Percentiles rank a stretch among this genome's conserved stretches.
Evolutionary conservation across 2,113 vertebrate species (phyloP).

Genomic region (Melanocharis versteri): DNA sequence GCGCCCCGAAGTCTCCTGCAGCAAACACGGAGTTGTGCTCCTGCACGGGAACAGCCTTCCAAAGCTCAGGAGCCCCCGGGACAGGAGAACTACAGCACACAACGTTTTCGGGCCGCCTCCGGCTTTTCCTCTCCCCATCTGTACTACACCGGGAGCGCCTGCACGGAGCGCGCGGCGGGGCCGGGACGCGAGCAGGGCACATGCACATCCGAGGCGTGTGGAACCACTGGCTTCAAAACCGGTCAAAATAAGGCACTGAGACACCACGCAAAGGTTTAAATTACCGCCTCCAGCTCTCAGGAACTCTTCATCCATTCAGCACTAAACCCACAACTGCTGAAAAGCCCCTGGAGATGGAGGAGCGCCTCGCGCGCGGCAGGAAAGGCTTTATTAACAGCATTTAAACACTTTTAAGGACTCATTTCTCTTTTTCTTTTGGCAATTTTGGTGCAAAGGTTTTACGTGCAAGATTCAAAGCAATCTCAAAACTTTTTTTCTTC

Average conservation of each 20-base stretch:
- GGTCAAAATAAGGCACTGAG: constrained; percentile 74
- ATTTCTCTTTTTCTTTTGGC: constrained; percentile 75
- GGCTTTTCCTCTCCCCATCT: constrained; percentile 70
- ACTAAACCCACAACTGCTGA: constrained; percentile 73
- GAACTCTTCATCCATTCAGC: constrained; percentile 82
- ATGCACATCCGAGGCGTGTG: constrained; percentile 81
- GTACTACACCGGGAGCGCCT: constrained; percentile 65
- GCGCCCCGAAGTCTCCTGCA: constrained; percentile 70
- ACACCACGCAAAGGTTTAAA: constrained; percentile 74
- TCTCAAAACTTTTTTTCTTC: constrained; percentile 67
- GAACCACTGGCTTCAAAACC: constrained; percentile 66
- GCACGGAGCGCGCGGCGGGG: constrained; percentile 20
- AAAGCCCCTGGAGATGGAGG: constrained; percentile 77
- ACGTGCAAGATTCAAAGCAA: constrained; percentile 78
- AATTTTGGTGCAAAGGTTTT: constrained; percentile 75
- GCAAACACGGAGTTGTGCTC: constrained; percentile 69
- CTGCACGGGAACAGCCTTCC: constrained; percentile 73
- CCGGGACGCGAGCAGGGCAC: constrained; percentile 70
- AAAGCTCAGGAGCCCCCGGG: constrained; percentile 72
- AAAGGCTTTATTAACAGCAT: constrained; percentile 78
- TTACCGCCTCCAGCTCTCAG: constrained; percentile 77
- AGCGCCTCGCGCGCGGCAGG: constrained; percentile 71
- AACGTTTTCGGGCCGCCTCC: constrained; percentile 63
- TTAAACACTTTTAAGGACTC: constrained; percentile 71
- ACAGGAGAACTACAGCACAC: constrained; percentile 70